These are phyloP conservation scores for Scaptomyza montana DNA, from an alignment of 1,140 invertebrate genomes.

Conservation along the genomic window DNA sequence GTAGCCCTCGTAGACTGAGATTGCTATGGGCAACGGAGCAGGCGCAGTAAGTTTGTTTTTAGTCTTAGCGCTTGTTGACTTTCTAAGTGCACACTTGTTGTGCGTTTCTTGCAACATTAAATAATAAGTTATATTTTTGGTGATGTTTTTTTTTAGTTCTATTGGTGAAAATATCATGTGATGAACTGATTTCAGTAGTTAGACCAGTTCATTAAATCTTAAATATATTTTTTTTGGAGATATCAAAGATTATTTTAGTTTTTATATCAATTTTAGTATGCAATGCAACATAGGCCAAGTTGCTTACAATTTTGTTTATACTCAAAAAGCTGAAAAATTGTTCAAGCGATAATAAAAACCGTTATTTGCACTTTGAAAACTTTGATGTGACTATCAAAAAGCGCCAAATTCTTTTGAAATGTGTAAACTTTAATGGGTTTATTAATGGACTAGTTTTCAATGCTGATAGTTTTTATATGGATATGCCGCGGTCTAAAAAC, in stretches of 20 bases:
- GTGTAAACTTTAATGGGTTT: not conserved
- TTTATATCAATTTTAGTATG: not conserved
- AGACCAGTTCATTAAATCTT: no score
- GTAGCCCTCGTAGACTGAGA: constrained; percentile 18
- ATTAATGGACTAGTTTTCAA: not conserved
- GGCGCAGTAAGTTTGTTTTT: constrained; percentile 67
- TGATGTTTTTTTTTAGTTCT: no score
- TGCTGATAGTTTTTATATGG: no score
- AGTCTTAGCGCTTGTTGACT: constrained; percentile 10
- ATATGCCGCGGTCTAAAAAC: no score
- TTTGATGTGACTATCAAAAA: not conserved
- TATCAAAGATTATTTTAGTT: not conserved
- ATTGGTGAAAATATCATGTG: no score
- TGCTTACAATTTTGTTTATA: not conserved
- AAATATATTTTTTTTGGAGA: no score
- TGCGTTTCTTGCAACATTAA: not conserved
- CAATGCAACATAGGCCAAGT: not conserved
- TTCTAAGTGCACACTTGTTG: constrained; percentile 36
- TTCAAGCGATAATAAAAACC: not conserved
- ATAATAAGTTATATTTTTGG: not conserved
- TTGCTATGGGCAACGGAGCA: constrained; percentile 69
- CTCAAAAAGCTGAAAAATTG: not conserved
- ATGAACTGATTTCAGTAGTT: no score
- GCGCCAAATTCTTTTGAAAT: not conserved
- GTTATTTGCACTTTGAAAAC: not conserved